Evolutionary conservation across 2,888 invertebrate species (phyloP), one percentile per base, ranked within the genome.

Genomic region (Labia minor): DNA sequence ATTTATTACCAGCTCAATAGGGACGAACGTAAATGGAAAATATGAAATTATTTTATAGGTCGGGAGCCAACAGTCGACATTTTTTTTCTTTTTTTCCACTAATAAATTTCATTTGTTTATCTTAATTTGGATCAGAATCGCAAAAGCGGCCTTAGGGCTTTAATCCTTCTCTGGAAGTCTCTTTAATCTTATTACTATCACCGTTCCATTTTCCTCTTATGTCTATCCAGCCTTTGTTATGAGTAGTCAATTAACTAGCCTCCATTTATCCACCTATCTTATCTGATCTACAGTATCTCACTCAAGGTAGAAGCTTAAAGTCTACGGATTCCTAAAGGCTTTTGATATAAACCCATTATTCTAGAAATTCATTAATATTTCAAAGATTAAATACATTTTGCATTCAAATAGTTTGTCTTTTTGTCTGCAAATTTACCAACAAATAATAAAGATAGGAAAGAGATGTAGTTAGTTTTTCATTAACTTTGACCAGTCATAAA

Each of bases 51-150:
- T 49, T 49, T 49, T 49, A 49, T 16, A 49, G 16, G 16, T 3
- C 14, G 49, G 11, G 33, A 33, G 14, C 49, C 26, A 6, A 3
- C 26, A 8, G 26, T 26, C 26, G 26, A 26, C 26, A 26, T 26
- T 10, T 49, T 49, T 49, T 49, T 49, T 49, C 49, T 49, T 14
- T 16, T 49, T 49, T 14, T 49, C 26, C 26, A 8, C 16, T 49
- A 49, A 49, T 49, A 49, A 49, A 49, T 49, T 49, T 49, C 49
- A 49, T 49, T 49, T 49, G 49, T 49, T 49, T 49, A 49, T 49
- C 49, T 49, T 49, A 49, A 49, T 49, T 49, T 49, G n/a, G 49
- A 49, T 49, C 49, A 49, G 49, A 14, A 49, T 49, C 49, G 49
- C 49, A 49, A 49, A 26, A 49, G 49, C 49, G 49, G 49, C 49